Conservation (phyloP, 2,113 vertebrate species). For the Notechis scutatus region DNA sequence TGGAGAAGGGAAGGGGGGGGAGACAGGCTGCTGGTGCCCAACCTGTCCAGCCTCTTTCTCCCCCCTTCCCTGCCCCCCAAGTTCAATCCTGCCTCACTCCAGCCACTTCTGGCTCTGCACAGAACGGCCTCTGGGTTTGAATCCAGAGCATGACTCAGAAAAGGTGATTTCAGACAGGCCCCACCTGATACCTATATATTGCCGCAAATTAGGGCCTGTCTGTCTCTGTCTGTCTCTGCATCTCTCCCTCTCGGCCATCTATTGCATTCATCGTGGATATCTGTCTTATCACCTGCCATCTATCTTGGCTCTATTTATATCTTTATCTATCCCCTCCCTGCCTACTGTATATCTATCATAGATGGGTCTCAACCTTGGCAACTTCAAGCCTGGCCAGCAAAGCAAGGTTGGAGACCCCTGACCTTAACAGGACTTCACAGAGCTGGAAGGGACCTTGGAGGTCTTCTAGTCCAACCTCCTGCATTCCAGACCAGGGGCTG, state of each 20-base stretch:
- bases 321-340: background rate
- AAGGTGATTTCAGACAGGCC: background rate
- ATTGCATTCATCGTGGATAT: background rate
- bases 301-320: background rate
- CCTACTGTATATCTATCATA: too few relatives aligned
- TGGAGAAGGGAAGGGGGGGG: too few relatives aligned
- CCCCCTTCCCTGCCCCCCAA: background rate
- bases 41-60: background rate
- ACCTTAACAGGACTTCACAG: background rate
- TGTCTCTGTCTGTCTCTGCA: too few relatives aligned
- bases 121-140: background rate
- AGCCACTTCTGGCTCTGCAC: background rate
- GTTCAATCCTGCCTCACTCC: background rate
- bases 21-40: too few relatives aligned
- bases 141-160: background rate
- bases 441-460: background rate
- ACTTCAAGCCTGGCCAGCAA: too few relatives aligned
- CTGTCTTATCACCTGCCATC: background rate
- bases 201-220: background rate
- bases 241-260: too few relatives aligned
- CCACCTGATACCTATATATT: fast-evolving
- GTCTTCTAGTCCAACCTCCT: too few relatives aligned
- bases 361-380: too few relatives aligned
- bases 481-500: background rate
- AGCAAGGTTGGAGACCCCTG: too few relatives aligned